These are phyloP conservation scores for Drosophila histrio DNA, from an alignment of 2,888 invertebrate species.

Conservation along the genomic window DNA sequence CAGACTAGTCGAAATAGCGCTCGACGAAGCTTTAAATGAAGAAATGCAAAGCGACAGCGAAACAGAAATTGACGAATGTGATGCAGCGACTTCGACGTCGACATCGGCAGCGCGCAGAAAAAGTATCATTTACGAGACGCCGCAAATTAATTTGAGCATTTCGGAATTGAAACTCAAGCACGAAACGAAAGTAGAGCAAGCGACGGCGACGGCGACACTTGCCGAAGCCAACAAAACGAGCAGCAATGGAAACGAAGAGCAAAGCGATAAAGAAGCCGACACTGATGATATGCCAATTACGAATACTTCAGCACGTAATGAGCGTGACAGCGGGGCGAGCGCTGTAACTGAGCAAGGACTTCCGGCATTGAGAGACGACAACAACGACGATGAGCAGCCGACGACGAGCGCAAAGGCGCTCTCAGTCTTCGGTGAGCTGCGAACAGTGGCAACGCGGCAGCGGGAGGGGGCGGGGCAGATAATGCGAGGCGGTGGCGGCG, in stretches of 20 bases:
- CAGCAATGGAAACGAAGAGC: constrained; percentile 15
- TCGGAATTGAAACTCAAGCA: constrained; percentile 77
- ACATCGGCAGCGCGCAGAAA: constrained; percentile 42
- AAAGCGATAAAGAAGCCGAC: background rate
- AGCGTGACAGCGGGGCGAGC: constrained; percentile 13
- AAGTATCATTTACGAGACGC: constrained; percentile 79
- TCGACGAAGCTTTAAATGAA: constrained; percentile 12
- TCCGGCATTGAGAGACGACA: constrained; percentile 51
- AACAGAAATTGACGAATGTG: constrained; percentile 24
- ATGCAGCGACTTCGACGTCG: background rate
- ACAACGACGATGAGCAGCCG: constrained; percentile 54
- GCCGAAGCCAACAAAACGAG: constrained; percentile 36
- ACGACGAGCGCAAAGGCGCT: constrained; percentile 70
- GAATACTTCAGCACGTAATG: constrained; percentile 50
- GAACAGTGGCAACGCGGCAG: constrained; percentile 27
- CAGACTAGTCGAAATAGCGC: constrained; percentile 13
- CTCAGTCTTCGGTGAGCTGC: constrained; percentile 79
- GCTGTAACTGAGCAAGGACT: constrained; percentile 51
- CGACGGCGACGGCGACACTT: constrained; percentile 15
- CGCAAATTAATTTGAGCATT: constrained; percentile 76
- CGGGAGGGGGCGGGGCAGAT: constrained; percentile 21
- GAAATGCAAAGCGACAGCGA: constrained; percentile 18
- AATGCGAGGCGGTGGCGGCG: constrained; percentile 71
- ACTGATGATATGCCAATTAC: constrained; percentile 38
- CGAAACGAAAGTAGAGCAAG: constrained; percentile 51